These are phyloP conservation scores for Agrochola lychnidis DNA, from an alignment of 2,888 invertebrate genomes.

Conservation along the genomic window DNA sequence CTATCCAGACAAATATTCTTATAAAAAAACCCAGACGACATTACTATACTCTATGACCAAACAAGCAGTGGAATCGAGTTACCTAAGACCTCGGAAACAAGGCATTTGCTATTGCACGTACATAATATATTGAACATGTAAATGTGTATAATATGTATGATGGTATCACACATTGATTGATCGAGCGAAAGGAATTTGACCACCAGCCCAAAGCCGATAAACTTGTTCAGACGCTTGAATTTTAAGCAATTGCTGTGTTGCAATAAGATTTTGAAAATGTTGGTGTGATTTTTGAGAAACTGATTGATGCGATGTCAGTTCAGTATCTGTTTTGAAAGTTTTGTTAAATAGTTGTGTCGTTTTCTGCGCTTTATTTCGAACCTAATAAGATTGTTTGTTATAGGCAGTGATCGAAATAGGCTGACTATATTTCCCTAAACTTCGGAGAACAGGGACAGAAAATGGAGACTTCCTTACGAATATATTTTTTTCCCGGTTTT, in stretches of 20 bases:
- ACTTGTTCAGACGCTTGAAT: conserved; percentile 41
- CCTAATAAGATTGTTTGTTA: too few species aligned
- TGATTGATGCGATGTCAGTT: background rate
- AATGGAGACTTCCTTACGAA: too few species aligned
- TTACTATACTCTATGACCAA: background rate
- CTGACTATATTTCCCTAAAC: too few species aligned
- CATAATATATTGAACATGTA: conserved; percentile 41
- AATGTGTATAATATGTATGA: conserved; percentile 25
- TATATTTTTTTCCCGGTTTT: too few species aligned
- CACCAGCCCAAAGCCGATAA: background rate
- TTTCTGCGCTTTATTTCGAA: background rate
- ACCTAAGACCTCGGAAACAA: conserved; percentile 53
- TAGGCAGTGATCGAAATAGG: too few species aligned
- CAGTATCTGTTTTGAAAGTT: background rate
- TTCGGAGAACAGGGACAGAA: too few species aligned
- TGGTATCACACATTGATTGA: conserved; percentile 51
- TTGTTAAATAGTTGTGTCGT: too few species aligned
- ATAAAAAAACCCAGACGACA: background rate
- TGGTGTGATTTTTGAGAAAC: conserved; percentile 3
- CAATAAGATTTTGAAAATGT: conserved; percentile 35
- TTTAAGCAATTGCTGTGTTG: conserved; percentile 9
- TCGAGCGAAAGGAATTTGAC: conserved; percentile 48
- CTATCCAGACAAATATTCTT: background rate
- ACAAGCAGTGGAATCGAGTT: conserved; percentile 47
- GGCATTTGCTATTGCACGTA: conserved; percentile 18